Base-by-base conservation (phyloP, 2,797 vertebrate genomes). In the Paedocypris micromegethes region DNA sequence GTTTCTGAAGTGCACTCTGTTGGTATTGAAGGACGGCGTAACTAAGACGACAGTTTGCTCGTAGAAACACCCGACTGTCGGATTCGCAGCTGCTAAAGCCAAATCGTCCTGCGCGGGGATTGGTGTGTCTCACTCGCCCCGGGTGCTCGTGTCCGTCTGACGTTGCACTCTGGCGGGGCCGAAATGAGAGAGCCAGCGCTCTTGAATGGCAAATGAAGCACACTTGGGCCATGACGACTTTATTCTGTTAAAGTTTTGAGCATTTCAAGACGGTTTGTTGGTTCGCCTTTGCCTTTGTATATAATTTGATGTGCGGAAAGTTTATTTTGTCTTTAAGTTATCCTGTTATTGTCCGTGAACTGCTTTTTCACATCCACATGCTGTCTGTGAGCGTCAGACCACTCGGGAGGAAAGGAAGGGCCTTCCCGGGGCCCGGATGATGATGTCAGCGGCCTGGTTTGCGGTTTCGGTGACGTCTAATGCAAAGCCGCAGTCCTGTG, bases 161-260 rank as follows among this genome's bases (percentile, higher is more conserved):
- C 44, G 52, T 75, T 74, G 48, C 50, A 60, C 71, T 70, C 61
- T 65, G 50, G 55, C 72, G 72, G 68, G 79, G 86, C 86, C 85
- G 76, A 80, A 77, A 88, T 87, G 86, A 88, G 85, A 86, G 84
- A 84, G 86, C 80, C 43, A 76, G 85, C 63, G 68, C 76, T 88
- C 86, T 87, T 87, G 85, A 88, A 72, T 82, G 86, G 86, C 86
- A 75, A 76, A 9, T 46, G 9, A 69, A 73, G 53, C 64, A 71
- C 62, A 59, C 70, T 70, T 77, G 71, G 61, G 80, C 83, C 81
- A 83, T 87, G 82, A 87, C 76, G 77, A 84, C 73, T 83, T 83
- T 70, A 48, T 80, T 74, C 78, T 78, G 79, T 75, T 81, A 76
- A 79, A 79, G 79, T 79, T 87, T 86, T 80, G 79, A 86, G 80